phyloP scores from a whole-genome alignment of 2,113 vertebrate species.

The Zosterops pallidus region DNA sequence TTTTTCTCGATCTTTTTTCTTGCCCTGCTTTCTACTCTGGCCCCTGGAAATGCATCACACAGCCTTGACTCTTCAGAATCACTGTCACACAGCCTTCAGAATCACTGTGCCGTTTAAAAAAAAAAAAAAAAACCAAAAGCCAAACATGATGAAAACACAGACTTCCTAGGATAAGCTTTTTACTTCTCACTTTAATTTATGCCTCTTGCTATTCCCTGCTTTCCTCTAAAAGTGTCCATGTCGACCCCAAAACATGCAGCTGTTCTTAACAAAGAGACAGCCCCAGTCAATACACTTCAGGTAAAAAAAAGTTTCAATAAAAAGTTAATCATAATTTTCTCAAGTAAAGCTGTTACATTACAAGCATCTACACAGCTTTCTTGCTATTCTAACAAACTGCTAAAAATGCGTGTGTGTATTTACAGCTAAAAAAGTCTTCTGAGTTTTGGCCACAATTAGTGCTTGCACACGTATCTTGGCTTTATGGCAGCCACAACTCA shows the following conservation, averaged over 20 bases:
- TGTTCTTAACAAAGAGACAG: not conserved
- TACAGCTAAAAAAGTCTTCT: not conserved
- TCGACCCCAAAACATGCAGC: not conserved
- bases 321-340: not conserved
- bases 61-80: not conserved
- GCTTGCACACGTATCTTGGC: not conserved
- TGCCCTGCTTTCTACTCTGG: not conserved
- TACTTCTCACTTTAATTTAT: not conserved
- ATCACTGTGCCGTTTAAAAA: not conserved
- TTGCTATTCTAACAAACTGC: not conserved
- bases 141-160: not conserved
- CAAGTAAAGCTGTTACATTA: not conserved
- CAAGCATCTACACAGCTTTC: not conserved
- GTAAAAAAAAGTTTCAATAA: not conserved
- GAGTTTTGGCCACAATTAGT: not conserved
- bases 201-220: not conserved
- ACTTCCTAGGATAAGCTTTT: not conserved
- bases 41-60: not conserved
- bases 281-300: not conserved
- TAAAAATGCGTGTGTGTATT: rapidly evolving
- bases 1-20: not conserved
- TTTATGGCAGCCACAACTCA: conserved; percentile 13
- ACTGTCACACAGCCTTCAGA: not conserved
- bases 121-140: not conserved
- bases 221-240: not conserved